Percentiles rank a stretch among this genome's conserved stretches.
Conservation (phyloP, 2,113 vertebrate genomes). For the Xenopus tropicalis region UCB_Xtro_10.0 CM004444.2:124758501-124759000, state of each 20-base stretch:
- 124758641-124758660: neutral
- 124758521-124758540: too few species aligned
- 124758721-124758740: slow-evolving; percentile 1
- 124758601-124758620: neutral
- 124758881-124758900: slow-evolving; percentile 10
- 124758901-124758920: slow-evolving; percentile 1
- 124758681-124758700: neutral
- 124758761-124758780: slow-evolving; percentile 27
- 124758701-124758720: slow-evolving; percentile 1
- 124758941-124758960: neutral
- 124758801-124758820: slow-evolving; percentile 31
- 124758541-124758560: neutral
- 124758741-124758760: slow-evolving; percentile 4
- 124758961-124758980: neutral
- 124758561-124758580: neutral
- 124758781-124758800: slow-evolving; percentile 32
- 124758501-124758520: too few species aligned
- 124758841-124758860: slow-evolving; percentile 15
- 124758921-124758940: neutral
- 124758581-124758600: neutral
- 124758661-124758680: neutral
- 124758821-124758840: slow-evolving; percentile 26
- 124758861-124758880: slow-evolving; percentile 33
- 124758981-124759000: too few species aligned
- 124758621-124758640: neutral